These are phyloP conservation scores for Limulus polyphemus DNA, from an alignment of 2,888 invertebrate species.

Conservation along the genomic window DNA sequence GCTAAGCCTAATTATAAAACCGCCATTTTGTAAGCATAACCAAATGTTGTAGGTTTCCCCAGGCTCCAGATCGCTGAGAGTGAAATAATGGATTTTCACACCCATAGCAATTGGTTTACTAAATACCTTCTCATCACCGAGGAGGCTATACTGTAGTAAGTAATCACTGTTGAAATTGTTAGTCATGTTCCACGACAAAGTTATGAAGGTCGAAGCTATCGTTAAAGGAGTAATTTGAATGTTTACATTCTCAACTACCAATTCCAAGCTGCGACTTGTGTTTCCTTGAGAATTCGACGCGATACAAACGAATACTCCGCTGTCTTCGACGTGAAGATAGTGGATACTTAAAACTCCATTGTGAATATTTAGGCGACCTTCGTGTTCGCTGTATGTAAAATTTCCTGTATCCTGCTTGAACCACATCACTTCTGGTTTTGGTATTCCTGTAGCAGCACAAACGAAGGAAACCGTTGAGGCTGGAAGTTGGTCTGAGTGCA, in stretches of 20 bases:
- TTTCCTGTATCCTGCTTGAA: slow-evolving; percentile 9
- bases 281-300: slow-evolving; percentile 22
- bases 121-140: slow-evolving; percentile 6
- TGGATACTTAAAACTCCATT: slow-evolving; percentile 24
- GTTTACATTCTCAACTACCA: slow-evolving; percentile 24
- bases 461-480: slow-evolving; percentile 26
- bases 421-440: slow-evolving; percentile 24
- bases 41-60: slow-evolving; percentile 36
- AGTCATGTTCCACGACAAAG: slow-evolving; percentile 34
- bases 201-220: slow-evolving; percentile 34
- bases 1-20: slow-evolving; percentile 31
- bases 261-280: slow-evolving; percentile 20
- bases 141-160: slow-evolving; percentile 21
- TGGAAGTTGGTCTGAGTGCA: slow-evolving; percentile 17
- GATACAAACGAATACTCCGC: slow-evolving; percentile 26
- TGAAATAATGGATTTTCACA: slow-evolving; percentile 33
- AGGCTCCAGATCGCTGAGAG: slow-evolving; percentile 35
- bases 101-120: slow-evolving; percentile 17
- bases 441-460: slow-evolving; percentile 27
- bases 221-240: slow-evolving; percentile 29
- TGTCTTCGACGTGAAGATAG: slow-evolving; percentile 26
- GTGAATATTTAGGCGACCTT: slow-evolving; percentile 18
- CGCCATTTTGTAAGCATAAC: slow-evolving; percentile 33
- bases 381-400: slow-evolving; percentile 15
- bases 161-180: slow-evolving; percentile 25